Base-by-base conservation (phyloP, 1,140 invertebrate species). In the Drosophila arawakana region DNA sequence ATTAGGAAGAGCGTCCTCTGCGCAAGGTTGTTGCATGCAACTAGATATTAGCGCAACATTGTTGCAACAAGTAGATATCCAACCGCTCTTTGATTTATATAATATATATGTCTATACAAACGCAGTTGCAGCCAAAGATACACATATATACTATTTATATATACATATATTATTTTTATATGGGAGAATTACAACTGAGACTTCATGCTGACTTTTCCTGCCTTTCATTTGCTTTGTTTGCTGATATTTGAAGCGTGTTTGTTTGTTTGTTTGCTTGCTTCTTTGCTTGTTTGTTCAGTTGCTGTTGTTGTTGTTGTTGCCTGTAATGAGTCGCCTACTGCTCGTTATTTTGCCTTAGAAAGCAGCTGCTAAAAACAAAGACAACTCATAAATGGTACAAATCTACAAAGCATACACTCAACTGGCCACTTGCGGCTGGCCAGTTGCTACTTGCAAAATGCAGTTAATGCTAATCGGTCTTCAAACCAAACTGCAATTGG, bases 21-120 rank as follows among this genome's bases (percentile, higher is more conserved):
- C 54, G 52, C 84, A 88, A 89, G 84, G 84, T 89, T 88, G 84
- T 89, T 88, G 80, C 83, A 86, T 80, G 80, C 66, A 71, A 37
- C 58, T 57, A 78, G 84, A 82, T 80, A 89, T 88, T 86, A 80
- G 74, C 71, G 78, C 84, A 88, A 88, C 84, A 88, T 84, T 89
- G 84, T 89, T 75, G 84, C 77, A 80, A 41, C 49, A 15, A 79
- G 54, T 73, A n/a, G 1, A 10, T 21, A 15, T 6, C 7, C 7
- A 10, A 10, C 54, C 30, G 7, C 43, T 8, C 50, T 15, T 30
- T 30, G 25, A 30, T 30, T 30, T 30, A 30, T 30, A 30, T 30
- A 30, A 30, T 30, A 30, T 5, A 30, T 30, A 30, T 30, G 3
- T 2, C 25, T 30, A 30, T 5, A 4, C 0, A 30, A 30, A 6